Evolutionary conservation across 2,113 vertebrate genomes (phyloP), one percentile per base, ranked within the genome.

Genomic region (Ondatra zibethicus): DNA sequence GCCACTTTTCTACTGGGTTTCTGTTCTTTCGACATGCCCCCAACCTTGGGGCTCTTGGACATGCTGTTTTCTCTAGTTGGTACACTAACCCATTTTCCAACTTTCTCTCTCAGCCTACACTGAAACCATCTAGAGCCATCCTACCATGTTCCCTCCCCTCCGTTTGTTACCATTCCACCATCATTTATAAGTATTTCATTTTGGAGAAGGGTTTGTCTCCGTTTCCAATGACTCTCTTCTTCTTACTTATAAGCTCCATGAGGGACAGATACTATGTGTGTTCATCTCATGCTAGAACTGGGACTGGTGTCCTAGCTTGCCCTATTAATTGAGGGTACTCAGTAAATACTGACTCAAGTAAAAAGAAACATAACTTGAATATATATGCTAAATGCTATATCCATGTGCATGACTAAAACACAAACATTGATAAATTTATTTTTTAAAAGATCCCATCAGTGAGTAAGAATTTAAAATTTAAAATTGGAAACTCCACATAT

Each of bases 241-340:
- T 86, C 4, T 73, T 65, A 80, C 16, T 50, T 25, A 8, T 21
- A 45, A 63, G 33, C 33, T 61, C 12, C 16, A 11, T 77, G 80
- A 55, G 75, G 42, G 29, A 27, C 4, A 42, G 17, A 42, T 3
- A 4, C 17, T 0, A 0, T 52, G n/a, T 21, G 0, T 42, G 7
- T 14, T 58, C 52, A 78, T 29, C 10, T 96, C 84, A 93, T 1
- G 5, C 42, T 45, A n/a, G 10, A 82, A 36, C 80, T 68, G 52
- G n/a, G 12, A 39, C n/a, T 66, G 3, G 17, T 27, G 29, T 3
- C 50, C 4, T 11, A 63, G 21, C 13, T 2, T 39, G 42, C 29
- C n/a, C 19, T 14, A 65, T 21, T 39, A 73, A 76, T 0, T 42
- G 31, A 17, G 23, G 58, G 5, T 5, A 29, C 31, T 23, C 14